These are phyloP conservation scores for Spatulosminthurus flaviceps DNA, from an alignment of 2,888 invertebrate genomes.

Conservation along the genomic window DNA sequence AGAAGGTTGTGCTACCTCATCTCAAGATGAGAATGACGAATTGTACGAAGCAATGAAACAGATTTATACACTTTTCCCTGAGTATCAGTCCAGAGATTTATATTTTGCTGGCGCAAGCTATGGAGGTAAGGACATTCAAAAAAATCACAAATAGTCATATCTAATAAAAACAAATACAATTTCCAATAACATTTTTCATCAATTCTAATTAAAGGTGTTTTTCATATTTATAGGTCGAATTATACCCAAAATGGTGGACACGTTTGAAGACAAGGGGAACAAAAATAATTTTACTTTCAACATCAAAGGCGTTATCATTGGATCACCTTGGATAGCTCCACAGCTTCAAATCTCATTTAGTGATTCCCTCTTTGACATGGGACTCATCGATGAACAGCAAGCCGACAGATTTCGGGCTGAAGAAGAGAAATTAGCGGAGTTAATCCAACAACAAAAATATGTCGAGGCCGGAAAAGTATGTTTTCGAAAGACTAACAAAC, in stretches of 20 bases:
- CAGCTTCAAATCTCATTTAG: constrained; percentile 70
- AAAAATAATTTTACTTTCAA: constrained; percentile 70
- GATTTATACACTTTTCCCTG: constrained; percentile 83
- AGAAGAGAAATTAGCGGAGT: constrained; percentile 72
- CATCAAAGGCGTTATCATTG: constrained; percentile 70
- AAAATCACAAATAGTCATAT: no score
- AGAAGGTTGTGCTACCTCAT: constrained; percentile 65
- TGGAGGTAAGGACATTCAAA: no score
- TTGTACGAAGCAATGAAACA: constrained; percentile 70
- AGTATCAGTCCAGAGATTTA: constrained; percentile 78
- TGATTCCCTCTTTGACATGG: constrained; percentile 81
- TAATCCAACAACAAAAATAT: constrained; percentile 72
- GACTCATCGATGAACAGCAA: constrained; percentile 71
- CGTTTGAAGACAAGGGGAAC: constrained; percentile 74
- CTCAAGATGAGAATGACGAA: not conserved
- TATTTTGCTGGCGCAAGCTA: constrained; percentile 91
- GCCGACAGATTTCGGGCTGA: constrained; percentile 69
- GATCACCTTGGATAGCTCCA: constrained; percentile 78
- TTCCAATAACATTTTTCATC: not conserved
- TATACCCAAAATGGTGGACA: constrained; percentile 69
- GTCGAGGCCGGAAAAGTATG: not conserved
- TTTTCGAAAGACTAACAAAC: not conserved
- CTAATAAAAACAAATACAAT: no score
- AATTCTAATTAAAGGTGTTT: not conserved
- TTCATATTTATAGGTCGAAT: not conserved